phyloP scores from a whole-genome alignment of 2,113 vertebrate genomes.

The Egretta garzetta region DNA sequence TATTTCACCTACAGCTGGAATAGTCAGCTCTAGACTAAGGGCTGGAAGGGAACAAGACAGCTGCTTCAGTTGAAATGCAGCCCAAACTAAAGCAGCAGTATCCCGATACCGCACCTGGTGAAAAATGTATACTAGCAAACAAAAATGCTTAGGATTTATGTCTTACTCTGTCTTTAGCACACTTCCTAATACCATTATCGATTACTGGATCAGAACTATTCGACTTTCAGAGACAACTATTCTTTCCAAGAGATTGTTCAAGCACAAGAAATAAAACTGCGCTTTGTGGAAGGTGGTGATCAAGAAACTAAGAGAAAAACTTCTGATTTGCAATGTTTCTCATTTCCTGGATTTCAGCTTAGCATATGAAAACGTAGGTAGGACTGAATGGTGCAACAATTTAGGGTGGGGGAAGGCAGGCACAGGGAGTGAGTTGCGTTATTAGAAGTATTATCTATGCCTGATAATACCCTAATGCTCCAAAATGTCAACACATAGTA shows the following conservation, averaged over 20 bases:
- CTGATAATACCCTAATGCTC: not conserved
- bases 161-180: not conserved
- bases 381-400: not conserved
- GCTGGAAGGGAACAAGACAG: not conserved
- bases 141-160: not conserved
- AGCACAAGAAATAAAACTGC: not conserved
- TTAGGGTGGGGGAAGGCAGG: not conserved
- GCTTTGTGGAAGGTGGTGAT: not conserved
- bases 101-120: not conserved
- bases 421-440: fast-evolving
- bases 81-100: not conserved
- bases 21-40: not conserved
- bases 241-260: not conserved
- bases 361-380: not conserved
- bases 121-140: not conserved
- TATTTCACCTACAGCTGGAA: not conserved
- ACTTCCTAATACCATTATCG: not conserved
- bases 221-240: not conserved
- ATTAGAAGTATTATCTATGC: not conserved
- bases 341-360: not conserved
- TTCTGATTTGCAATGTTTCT: not conserved
- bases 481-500: not conserved
- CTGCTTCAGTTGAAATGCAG: not conserved
- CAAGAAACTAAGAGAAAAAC: not conserved
- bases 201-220: not conserved